Percentiles rank a stretch among this genome's conserved stretches.
These are phyloP conservation scores for Chironomus tepperi DNA, from an alignment of 1,140 invertebrate genomes.

Conservation along the genomic window DNA sequence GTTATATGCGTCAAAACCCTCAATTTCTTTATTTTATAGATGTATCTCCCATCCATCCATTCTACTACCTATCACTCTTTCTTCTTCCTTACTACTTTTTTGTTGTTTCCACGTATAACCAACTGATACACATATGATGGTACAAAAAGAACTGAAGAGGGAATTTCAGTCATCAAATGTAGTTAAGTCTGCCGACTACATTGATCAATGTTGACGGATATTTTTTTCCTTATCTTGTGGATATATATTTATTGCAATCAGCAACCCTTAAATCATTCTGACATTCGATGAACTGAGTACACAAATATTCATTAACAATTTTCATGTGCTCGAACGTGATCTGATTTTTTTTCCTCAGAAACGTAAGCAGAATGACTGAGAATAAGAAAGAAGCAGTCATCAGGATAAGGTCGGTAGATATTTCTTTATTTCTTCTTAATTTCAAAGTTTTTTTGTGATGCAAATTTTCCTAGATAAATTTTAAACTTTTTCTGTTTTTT, in stretches of 20 bases:
- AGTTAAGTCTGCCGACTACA: neutral
- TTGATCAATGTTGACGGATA: neutral
- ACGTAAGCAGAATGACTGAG: too few species aligned
- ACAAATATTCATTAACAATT: constrained; percentile 15
- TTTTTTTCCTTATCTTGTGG: neutral
- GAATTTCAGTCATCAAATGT: neutral
- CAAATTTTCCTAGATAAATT: too few species aligned
- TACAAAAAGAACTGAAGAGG: neutral
- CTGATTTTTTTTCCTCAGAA: neutral
- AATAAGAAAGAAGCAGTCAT: too few species aligned
- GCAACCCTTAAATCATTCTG: neutral
- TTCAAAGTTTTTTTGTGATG: too few species aligned
- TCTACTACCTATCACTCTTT: constrained; percentile 4
- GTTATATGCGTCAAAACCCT: neutral
- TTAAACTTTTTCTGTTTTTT: too few species aligned
- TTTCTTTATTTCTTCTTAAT: too few species aligned
- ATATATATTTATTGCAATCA: constrained; percentile 14
- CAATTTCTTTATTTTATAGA: neutral
- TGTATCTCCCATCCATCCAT: neutral
- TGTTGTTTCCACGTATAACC: neutral
- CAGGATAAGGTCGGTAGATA: too few species aligned
- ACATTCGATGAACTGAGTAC: constrained; percentile 12
- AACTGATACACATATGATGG: neutral
- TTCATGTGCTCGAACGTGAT: constrained; percentile 4
- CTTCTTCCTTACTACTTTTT: neutral